A percentile compares a stretch with the other conserved stretches of the same genome.
phyloP scores from a whole-genome alignment of 2,797 vertebrate genomes.

The Rhinogobio ventralis region DNA sequence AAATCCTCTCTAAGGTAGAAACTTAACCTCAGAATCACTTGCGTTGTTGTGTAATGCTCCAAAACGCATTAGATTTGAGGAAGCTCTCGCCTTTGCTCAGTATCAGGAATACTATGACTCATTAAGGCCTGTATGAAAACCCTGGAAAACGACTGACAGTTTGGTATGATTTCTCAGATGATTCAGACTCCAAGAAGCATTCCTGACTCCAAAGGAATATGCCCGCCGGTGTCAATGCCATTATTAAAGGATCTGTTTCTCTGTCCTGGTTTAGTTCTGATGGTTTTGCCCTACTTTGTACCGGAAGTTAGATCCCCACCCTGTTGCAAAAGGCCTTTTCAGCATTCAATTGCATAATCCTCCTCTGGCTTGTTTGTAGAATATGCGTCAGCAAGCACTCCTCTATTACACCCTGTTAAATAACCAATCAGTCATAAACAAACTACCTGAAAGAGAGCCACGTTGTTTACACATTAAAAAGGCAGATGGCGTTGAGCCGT shows the following conservation, averaged over 20 bases:
- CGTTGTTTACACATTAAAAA: conserved; percentile 35
- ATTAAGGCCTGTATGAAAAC: not conserved
- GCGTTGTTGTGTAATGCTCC: conserved; percentile 9
- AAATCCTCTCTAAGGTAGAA: conserved; percentile 34
- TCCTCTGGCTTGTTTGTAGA: conserved; percentile 32
- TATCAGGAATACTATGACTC: conserved; percentile 24
- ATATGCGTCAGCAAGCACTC: conserved; percentile 75
- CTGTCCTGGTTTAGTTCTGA: conserved; percentile 55
- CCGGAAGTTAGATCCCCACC: conserved; percentile 67
- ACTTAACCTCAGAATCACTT: not conserved
- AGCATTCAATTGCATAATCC: conserved; percentile 68
- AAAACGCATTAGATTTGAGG: conserved; percentile 1
- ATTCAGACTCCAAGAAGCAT: conserved; percentile 30
- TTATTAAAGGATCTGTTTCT: conserved; percentile 42
- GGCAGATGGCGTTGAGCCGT: conserved; percentile 3
- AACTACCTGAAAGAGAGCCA: conserved; percentile 35
- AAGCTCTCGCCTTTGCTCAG: conserved; percentile 26
- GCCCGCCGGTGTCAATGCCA: not conserved
- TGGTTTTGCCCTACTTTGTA: conserved; percentile 54
- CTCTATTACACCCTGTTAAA: conserved; percentile 59
- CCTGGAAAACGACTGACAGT: conserved; percentile 12
- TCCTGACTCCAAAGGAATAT: conserved; percentile 8
- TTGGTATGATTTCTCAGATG: conserved; percentile 2
- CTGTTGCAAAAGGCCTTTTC: conserved; percentile 62
- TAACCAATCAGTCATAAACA: conserved; percentile 48